phyloP scores from a whole-genome alignment of 2,888 invertebrate genomes.

The Ferrisia virgata region DNA sequence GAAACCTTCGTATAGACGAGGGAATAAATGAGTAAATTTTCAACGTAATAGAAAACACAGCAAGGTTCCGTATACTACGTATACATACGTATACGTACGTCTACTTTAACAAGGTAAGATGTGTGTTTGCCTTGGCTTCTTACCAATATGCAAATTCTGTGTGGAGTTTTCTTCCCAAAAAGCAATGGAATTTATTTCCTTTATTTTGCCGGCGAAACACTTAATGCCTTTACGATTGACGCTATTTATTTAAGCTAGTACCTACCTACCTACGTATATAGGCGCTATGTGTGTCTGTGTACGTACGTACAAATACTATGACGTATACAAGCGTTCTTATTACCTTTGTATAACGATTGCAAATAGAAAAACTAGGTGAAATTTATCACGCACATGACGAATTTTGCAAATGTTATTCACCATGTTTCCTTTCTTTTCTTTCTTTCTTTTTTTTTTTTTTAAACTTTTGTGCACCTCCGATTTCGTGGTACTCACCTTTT shows the following conservation, averaged over 20 bases:
- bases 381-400: slow-evolving; percentile 30
- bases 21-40: not conserved
- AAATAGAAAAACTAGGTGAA: slow-evolving; percentile 13
- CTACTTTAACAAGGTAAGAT: slow-evolving; percentile 1
- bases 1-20: not conserved
- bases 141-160: slow-evolving; percentile 38
- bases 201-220: slow-evolving; percentile 36
- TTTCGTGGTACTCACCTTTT: not conserved
- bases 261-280: not conserved
- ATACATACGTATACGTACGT: too few relatives aligned
- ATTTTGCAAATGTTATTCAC: not conserved
- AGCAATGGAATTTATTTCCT: slow-evolving; percentile 36
- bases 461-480: too few relatives aligned
- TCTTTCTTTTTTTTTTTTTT: too few relatives aligned
- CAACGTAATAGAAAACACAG: slow-evolving; percentile 11
- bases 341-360: not conserved
- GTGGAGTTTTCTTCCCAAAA: slow-evolving; percentile 5
- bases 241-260: slow-evolving; percentile 26
- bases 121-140: slow-evolving; percentile 33
- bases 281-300: too few relatives aligned
- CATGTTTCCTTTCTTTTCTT: not conserved
- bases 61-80: not conserved
- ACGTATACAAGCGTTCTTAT: not conserved
- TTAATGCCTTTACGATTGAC: slow-evolving; percentile 40
- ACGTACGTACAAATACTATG: too few relatives aligned